A percentile compares a stretch with the other conserved stretches of the same genome.
These are phyloP conservation scores for Drosophila kokeensis DNA, from an alignment of 2,888 invertebrate genomes.

Conservation along the genomic window DNA sequence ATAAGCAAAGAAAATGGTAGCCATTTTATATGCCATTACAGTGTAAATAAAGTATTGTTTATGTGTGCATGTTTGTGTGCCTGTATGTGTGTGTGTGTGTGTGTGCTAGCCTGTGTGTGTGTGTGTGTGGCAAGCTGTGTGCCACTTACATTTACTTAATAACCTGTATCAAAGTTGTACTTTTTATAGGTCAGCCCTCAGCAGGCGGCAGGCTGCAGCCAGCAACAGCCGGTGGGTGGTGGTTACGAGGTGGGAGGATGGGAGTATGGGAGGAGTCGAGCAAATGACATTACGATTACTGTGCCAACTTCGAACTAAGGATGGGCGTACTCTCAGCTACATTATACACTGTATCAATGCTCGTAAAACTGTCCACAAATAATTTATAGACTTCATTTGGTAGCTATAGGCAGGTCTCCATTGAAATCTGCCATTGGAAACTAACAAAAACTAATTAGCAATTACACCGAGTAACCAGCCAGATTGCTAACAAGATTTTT, in stretches of 20 bases:
- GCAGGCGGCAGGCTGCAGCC: constrained; percentile 10
- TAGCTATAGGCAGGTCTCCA: background rate
- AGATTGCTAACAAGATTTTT: background rate
- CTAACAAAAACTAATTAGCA: constrained; percentile 28
- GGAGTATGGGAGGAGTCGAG: constrained; percentile 6
- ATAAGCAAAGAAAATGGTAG: constrained; percentile 45
- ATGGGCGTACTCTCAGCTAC: constrained; percentile 10
- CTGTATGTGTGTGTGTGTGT: background rate
- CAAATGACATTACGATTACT: constrained; percentile 47
- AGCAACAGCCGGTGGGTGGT: background rate
- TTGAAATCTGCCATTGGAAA: constrained; percentile 1
- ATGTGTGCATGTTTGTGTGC: constrained; percentile 36
- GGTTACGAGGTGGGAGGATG: background rate
- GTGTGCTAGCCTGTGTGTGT: constrained; percentile 6
- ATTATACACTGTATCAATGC: constrained; percentile 58
- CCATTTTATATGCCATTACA: constrained; percentile 79
- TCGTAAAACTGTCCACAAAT: constrained; percentile 53
- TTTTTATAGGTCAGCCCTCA: constrained; percentile 60
- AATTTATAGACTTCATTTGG: constrained; percentile 48
- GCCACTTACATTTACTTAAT: constrained; percentile 74
- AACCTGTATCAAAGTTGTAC: constrained; percentile 65
- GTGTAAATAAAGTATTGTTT: constrained; percentile 78
- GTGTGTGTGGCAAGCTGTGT: constrained; percentile 49
- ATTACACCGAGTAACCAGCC: constrained; percentile 1
- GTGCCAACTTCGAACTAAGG: constrained; percentile 25